Conservation (phyloP, 2,113 vertebrate species). For the Salvator merianae region DNA sequence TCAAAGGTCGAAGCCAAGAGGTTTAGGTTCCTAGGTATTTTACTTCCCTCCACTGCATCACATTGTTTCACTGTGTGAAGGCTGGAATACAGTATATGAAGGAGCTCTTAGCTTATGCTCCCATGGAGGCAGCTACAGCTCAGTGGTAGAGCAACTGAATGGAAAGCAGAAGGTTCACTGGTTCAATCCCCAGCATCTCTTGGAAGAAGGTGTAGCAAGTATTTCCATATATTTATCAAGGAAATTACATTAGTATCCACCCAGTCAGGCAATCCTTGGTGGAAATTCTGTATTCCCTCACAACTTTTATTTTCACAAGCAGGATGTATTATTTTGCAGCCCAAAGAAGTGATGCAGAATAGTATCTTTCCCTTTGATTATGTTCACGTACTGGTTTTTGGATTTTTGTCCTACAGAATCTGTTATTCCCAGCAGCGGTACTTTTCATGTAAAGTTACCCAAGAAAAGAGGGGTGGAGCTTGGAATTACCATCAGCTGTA, state of each 20-base stretch:
- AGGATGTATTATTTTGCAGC: not conserved
- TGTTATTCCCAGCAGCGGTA: conserved; percentile 96
- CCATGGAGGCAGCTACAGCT: too few species aligned
- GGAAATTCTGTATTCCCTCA: too few species aligned
- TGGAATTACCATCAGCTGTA: conserved; percentile 97
- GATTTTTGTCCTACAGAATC: conserved; percentile 79
- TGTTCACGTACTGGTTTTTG: conserved; percentile 43
- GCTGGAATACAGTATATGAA: not conserved
- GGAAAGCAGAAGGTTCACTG: too few species aligned
- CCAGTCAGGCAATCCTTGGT: too few species aligned
- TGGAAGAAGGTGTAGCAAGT: too few species aligned
- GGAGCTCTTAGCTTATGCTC: not conserved
- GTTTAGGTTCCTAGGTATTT: too few species aligned
- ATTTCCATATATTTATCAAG: too few species aligned
- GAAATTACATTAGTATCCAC: too few species aligned
- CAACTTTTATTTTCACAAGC: not conserved
- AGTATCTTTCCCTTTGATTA: not conserved
- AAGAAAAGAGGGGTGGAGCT: conserved; percentile 95
- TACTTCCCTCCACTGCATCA: not conserved
- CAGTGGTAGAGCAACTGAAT: too few species aligned
- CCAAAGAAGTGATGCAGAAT: conserved; percentile 12
- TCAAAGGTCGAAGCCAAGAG: not conserved
- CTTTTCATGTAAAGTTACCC: conserved; percentile 96
- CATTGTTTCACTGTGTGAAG: not conserved
- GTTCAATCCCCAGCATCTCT: too few species aligned